A percentile compares a stretch with the other conserved stretches of the same genome.
Evolutionary conservation across 1,140 invertebrate species (phyloP).

Genomic region (Spodoptera litura): DNA sequence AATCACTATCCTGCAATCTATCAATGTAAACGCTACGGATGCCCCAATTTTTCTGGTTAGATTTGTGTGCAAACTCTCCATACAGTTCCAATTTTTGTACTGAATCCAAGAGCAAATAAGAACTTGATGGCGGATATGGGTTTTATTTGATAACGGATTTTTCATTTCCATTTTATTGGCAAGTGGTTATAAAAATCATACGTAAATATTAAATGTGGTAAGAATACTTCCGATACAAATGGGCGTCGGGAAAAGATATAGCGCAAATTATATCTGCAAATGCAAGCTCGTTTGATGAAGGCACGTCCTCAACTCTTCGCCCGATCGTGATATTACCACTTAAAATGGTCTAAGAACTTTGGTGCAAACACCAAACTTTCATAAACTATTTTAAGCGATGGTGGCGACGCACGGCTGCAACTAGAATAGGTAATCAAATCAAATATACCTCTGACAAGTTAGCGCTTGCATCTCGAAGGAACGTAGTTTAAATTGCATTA

Average conservation of each 20-base stretch:
- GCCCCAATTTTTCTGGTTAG: too few species aligned
- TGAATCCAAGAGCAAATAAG: too few species aligned
- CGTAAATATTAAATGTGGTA: not conserved
- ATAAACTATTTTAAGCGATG: too few species aligned
- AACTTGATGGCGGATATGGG: too few species aligned
- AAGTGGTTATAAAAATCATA: not conserved
- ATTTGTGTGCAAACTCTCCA: too few species aligned
- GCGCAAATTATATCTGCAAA: not conserved
- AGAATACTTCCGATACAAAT: not conserved
- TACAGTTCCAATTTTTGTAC: too few species aligned
- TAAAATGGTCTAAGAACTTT: constrained; percentile 32
- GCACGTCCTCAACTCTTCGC: constrained; percentile 7
- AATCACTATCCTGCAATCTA: too few species aligned
- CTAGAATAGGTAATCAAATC: constrained; percentile 27
- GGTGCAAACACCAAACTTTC: constrained; percentile 1
- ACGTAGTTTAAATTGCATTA: constrained; percentile 28
- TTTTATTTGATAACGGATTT: too few species aligned
- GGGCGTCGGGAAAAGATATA: not conserved
- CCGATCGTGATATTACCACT: constrained; percentile 29
- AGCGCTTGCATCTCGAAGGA: not conserved
- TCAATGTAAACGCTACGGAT: too few species aligned
- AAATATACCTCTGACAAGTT: not conserved
- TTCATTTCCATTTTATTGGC: too few species aligned
- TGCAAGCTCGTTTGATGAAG: not conserved
- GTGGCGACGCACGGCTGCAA: constrained; percentile 3